phyloP scores from a whole-genome alignment of 2,113 vertebrate species.

The Pimephales promelas region DNA sequence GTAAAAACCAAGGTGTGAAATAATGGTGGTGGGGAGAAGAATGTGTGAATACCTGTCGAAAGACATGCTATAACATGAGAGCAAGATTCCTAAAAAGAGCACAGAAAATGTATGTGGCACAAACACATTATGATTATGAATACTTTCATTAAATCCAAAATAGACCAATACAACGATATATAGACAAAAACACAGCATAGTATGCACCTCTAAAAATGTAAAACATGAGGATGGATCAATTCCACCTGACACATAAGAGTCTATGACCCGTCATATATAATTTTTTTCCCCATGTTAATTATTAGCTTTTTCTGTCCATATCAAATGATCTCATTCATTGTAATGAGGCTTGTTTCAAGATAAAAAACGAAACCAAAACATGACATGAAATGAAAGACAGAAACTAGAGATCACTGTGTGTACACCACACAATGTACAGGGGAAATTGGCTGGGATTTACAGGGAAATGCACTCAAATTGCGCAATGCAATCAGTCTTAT shows the following conservation, averaged over 20 bases:
- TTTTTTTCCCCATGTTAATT: background rate
- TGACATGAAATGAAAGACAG: background rate
- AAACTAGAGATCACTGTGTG: background rate
- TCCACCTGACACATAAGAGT: background rate
- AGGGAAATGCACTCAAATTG: background rate
- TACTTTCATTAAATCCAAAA: background rate
- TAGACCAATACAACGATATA: background rate
- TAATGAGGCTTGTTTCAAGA: background rate
- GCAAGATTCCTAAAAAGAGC: background rate
- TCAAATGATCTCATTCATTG: background rate
- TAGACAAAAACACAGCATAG: background rate
- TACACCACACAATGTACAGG: background rate
- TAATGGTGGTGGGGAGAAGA: background rate
- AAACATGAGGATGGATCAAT: background rate
- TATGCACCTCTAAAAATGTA: background rate
- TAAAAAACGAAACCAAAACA: background rate
- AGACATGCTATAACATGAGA: background rate
- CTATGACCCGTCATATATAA: background rate
- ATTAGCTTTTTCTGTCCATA: background rate
- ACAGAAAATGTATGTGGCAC: background rate
- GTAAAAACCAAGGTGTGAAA: slow-evolving; percentile 4
- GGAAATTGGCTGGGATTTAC: background rate
- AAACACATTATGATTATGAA: background rate
- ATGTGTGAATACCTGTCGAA: background rate
- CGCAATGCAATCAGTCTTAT: slow-evolving; percentile 17